Conservation (phyloP, 2,113 vertebrate species). For the Cepphus grylle region DNA sequence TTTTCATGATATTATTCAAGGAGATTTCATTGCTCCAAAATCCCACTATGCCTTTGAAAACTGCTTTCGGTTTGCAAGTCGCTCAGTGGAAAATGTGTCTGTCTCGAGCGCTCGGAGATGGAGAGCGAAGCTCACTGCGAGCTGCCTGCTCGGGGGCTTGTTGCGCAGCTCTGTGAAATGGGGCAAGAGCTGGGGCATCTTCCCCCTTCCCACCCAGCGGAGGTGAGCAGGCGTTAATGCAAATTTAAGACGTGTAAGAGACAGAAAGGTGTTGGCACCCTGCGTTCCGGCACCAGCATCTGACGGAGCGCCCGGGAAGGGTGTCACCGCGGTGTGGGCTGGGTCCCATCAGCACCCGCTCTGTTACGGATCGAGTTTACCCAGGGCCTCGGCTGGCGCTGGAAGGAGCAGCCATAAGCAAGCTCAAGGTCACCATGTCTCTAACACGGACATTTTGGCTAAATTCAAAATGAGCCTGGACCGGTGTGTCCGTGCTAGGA, state of each 20-base stretch:
- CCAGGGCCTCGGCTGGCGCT: neutral
- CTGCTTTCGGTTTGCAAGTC: neutral
- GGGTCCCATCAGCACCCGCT: neutral
- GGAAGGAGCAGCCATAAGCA: neutral
- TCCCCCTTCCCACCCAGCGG: neutral
- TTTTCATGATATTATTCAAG: neutral
- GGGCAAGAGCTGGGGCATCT: neutral
- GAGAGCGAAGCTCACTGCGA: neutral
- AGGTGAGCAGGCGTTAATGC: neutral
- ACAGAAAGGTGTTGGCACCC: fast-evolving
- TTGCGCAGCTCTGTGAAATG: neutral
- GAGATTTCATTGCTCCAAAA: neutral
- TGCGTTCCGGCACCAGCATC: fast-evolving
- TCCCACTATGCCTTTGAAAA: neutral
- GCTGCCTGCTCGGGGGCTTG: neutral
- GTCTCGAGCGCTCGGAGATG: neutral
- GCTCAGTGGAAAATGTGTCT: neutral
- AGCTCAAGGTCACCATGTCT: fast-evolving
- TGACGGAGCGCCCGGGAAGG: fast-evolving
- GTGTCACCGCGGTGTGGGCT: fast-evolving
- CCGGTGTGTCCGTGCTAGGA: neutral
- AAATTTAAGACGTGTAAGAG: fast-evolving
- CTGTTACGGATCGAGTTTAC: fast-evolving
- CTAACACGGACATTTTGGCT: fast-evolving
- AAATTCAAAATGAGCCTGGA: neutral